These are phyloP conservation scores for Lepus townsendii DNA, from an alignment of 2,797 vertebrate genomes.

Conservation along the genomic window DNA sequence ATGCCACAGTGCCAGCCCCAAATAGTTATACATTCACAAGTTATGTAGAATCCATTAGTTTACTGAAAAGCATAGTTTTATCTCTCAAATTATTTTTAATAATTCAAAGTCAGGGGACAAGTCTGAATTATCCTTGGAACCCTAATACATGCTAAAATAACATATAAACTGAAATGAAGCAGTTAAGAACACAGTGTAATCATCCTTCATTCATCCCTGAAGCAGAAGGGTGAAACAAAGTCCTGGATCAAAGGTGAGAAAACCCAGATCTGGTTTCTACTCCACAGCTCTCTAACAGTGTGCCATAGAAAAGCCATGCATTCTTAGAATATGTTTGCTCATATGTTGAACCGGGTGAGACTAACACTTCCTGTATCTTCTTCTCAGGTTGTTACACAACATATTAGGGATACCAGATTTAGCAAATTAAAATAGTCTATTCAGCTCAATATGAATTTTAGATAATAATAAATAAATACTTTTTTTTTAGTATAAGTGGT, in stretches of 20 bases:
- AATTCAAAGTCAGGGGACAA: not conserved
- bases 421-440: slow-evolving; percentile 29
- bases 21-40: not conserved
- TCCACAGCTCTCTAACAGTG: not conserved
- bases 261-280: not conserved
- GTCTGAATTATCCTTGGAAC: not conserved
- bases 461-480: not conserved
- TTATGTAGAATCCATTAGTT: slow-evolving; percentile 16
- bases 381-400: not conserved
- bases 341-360: not conserved
- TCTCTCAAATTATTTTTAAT: not conserved
- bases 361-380: not conserved
- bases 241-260: not conserved
- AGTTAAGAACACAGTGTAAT: not conserved
- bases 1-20: too few species aligned
- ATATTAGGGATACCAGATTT: not conserved
- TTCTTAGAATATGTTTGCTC: not conserved
- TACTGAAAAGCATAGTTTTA: not conserved
- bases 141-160: not conserved
- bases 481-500: not conserved
- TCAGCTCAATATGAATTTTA: slow-evolving; percentile 31
- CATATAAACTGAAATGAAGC: not conserved
- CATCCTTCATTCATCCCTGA: not conserved
- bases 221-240: not conserved
- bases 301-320: not conserved